phyloP scores from a whole-genome alignment of 2,113 vertebrate species.

The Anhinga anhinga region DNA sequence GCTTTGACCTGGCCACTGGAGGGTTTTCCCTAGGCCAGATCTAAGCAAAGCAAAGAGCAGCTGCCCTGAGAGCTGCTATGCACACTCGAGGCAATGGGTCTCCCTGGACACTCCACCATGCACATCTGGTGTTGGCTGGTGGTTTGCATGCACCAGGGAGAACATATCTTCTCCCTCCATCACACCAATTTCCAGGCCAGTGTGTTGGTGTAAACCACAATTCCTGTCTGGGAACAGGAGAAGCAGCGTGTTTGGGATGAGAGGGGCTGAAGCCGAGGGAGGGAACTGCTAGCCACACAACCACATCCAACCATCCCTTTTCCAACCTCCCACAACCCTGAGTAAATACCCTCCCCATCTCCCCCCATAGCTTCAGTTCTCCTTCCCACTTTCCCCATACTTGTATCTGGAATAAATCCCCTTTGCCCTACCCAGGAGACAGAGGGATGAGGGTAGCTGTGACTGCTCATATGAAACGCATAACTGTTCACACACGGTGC shows the following conservation, averaged over 20 bases:
- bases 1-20: not conserved
- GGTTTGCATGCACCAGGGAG: not conserved
- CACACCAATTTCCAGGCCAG: not conserved
- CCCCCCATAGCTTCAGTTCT: not conserved
- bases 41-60: not conserved
- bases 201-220: not conserved
- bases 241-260: fast-evolving
- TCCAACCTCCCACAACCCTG: not conserved
- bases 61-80: fast-evolving
- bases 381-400: not conserved
- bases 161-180: not conserved
- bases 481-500: not conserved
- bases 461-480: fast-evolving
- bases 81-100: fast-evolving
- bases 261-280: not conserved
- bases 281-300: not conserved
- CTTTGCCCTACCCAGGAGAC: not conserved
- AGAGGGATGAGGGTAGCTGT: not conserved
- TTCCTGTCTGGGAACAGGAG: not conserved
- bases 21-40: not conserved
- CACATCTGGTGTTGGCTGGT: fast-evolving
- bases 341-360: not conserved
- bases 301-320: not conserved
- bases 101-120: not conserved
- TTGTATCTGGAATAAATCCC: not conserved